Evolutionary conservation across 2,113 vertebrate genomes (phyloP).

Genomic region (Leptocoma aspasia): DNA sequence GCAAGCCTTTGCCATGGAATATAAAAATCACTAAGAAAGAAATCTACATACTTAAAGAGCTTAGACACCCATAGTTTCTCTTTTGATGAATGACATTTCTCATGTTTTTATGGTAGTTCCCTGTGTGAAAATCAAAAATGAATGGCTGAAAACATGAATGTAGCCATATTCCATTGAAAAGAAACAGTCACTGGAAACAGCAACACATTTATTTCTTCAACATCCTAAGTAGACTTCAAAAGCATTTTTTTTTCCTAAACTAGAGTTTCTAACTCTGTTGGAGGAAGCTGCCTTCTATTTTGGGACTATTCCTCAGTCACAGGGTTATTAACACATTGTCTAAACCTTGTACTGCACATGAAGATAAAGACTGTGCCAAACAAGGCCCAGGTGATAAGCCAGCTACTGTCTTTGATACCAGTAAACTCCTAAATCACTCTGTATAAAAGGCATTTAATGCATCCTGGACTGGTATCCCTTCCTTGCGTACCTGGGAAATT

Average conservation of each 20-base stretch:
- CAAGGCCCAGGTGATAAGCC: neutral
- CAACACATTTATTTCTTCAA: neutral
- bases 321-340: neutral
- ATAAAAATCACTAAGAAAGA: neutral
- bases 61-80: neutral
- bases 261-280: neutral
- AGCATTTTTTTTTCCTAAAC: neutral
- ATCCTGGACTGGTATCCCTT: neutral
- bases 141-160: neutral
- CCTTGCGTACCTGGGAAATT: neutral
- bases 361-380: neutral
- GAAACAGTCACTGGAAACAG: neutral
- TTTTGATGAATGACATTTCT: neutral
- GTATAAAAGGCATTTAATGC: neutral
- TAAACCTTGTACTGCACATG: neutral
- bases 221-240: neutral
- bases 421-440: neutral
- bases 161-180: neutral
- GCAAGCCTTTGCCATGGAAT: neutral
- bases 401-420: neutral
- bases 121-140: neutral
- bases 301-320: neutral
- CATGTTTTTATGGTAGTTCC: rapidly evolving
- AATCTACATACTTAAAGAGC: neutral
- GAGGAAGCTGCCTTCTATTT: neutral